Evolutionary conservation across 2,797 vertebrate species (phyloP).

Genomic region (Falco biarmicus): DNA sequence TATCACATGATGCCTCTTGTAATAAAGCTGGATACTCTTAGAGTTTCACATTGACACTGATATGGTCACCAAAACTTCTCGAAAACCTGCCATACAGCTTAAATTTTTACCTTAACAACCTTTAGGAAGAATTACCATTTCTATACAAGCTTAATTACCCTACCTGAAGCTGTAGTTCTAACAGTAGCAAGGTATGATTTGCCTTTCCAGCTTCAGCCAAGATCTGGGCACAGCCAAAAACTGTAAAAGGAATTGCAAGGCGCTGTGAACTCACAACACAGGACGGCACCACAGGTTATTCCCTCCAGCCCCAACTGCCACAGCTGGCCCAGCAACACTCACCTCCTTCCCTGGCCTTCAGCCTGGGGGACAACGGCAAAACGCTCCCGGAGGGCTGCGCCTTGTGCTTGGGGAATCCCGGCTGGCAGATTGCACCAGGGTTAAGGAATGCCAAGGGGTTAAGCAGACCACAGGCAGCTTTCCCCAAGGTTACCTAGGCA

Average conservation of each 20-base stretch:
- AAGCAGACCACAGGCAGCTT: neutral
- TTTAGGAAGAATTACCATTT: neutral
- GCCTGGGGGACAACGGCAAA: neutral
- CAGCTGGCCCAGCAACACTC: neutral
- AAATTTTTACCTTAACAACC: neutral
- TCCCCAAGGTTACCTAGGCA: neutral
- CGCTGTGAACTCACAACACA: neutral
- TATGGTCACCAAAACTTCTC: neutral
- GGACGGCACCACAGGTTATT: neutral
- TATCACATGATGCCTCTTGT: neutral
- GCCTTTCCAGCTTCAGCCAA: neutral
- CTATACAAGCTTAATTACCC: neutral
- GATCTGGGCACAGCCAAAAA: neutral
- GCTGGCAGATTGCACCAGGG: neutral
- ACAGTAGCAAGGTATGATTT: neutral
- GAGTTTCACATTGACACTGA: neutral
- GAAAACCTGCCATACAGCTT: neutral
- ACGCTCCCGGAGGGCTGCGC: too few species aligned
- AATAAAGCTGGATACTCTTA: neutral
- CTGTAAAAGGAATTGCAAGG: neutral
- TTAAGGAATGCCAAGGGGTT: neutral
- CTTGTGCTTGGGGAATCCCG: neutral
- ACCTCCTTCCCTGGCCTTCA: neutral
- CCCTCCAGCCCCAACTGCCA: neutral
- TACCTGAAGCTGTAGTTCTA: constrained; percentile 2